Base-by-base conservation (phyloP, 2,888 invertebrate species). In the Lottia scabra region DNA sequence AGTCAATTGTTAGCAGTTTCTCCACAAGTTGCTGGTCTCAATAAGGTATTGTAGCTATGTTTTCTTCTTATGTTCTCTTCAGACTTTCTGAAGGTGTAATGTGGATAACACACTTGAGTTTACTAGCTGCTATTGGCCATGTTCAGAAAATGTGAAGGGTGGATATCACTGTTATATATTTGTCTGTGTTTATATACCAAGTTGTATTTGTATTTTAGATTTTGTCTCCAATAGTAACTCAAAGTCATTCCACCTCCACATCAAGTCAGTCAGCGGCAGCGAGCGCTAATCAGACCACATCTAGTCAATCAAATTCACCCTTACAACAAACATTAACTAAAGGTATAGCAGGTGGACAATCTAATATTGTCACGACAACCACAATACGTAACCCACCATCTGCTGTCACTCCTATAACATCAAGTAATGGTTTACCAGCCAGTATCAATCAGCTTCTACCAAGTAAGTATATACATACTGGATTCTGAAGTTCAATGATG, bases 1-100 rank as follows among this genome's bases (percentile, higher is more conserved):
- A 88, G 88, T 16, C 90, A 90, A 76, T 84, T 90, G 15, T 81
- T 90, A 38, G 89, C 90, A 45, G 81, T 90, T 30, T 88, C 87
- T 44, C 86, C 88, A 71, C 90, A 90, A 83, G 85, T 84, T 76
- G 48, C 75, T 65, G 63, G 4, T 30, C 13, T 45, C 16, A 23
- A 23, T 43, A 27, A 45, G 46, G 67, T 67, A 45, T n/a, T n/a
- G n/a, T 13, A 38, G 8, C 5, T 8, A 38, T 38, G 1, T 38
- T 38, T 38, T 5, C 10, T 38, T 5, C 5, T 2, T 8, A 30
- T 4, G 38, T 38, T 38, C 8, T 38, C 38, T 38, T 10, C 8
- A 38, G 38, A 38, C 10, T 38, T 2, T 10, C 38, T 5, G 38
- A 6, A 38, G 3, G 10, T 38, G 8, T 5, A 10, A 10, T 38